Evolutionary conservation across 2,113 vertebrate genomes (phyloP), one percentile per base, ranked within the genome.

Genomic region (Ptychochromis oligacanthus): DNA sequence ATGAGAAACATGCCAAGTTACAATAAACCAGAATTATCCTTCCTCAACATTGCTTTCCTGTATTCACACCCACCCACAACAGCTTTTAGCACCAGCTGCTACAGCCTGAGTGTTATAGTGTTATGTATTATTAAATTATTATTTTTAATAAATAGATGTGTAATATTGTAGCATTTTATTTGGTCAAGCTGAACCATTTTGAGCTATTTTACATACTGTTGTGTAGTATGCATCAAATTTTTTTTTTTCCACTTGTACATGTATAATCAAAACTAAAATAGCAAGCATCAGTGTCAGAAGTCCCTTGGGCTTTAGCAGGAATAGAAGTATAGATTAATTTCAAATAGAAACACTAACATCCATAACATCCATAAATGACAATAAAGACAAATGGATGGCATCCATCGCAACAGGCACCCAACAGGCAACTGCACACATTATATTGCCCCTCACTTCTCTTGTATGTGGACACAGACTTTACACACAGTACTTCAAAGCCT

Each of bases 401-500:
- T 22, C 60, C 52, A 49, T 12, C 52, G 24, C 58, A 72, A 8
- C 4, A 31, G 67, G 46, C 67, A 72, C 52, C 38, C 58, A 72
- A 8, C 4, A 31, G 67, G 46, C 67, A 72, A 0, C 11, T n/a
- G 67, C 14, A 54, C 46, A 34, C 26, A 7, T 54, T 34, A 54
- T 72, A 54, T 31, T 54, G 65, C 20, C 17, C 11, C 0, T 72
- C 26, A 72, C 15, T 84, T 62, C 56, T 65, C 77, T 87, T 49
- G 17, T 26, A 65, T 17, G 36, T 34, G 26, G 46, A 72, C 18
- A 34, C 72, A 83, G 83, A 77, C 62, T 61, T 3, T 79, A 77
- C 86, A 65, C 72, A 20, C n/a, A 0, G 3, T 1, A 26, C 83
- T 87, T 90, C 86, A 83, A 88, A 92, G 87, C 61, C 38, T 77